phyloP scores from a whole-genome alignment of 2,113 vertebrate genomes.

The crab-eating macaque (Macaca fascicularis) region DNA sequence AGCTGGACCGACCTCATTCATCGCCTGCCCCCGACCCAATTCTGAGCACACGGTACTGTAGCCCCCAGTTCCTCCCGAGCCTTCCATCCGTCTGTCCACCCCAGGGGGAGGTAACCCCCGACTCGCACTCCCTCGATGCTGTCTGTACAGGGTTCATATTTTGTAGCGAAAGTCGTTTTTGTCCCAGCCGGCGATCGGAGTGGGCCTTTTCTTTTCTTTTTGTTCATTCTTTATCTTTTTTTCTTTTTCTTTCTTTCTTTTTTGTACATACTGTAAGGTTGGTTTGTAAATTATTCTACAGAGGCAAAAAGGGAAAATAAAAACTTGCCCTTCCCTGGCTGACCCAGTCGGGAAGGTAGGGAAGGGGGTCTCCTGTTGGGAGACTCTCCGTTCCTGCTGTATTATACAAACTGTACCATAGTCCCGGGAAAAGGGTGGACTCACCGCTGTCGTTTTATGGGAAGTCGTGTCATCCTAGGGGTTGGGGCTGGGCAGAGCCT shows the following conservation, averaged over 20 bases:
- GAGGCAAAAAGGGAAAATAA: constrained; percentile 67
- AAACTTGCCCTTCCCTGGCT: neutral
- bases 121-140: constrained; percentile 86
- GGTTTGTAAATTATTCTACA: constrained; percentile 89
- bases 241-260: constrained; percentile 49
- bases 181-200: neutral
- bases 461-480: neutral
- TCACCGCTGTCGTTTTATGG: neutral
- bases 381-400: constrained; percentile 32
- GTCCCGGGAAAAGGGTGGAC: neutral
- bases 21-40: constrained; percentile 81
- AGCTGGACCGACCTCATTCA: neutral
- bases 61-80: constrained; percentile 56
- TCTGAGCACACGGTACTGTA: constrained; percentile 94
- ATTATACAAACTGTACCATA: constrained; percentile 61
- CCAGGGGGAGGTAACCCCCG: neutral
- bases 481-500: neutral
- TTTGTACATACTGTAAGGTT: constrained; percentile 93
- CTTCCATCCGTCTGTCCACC: constrained; percentile 31
- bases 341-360: neutral
- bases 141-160: constrained; percentile 94
- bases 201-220: constrained; percentile 25
- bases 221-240: constrained; percentile 55
- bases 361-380: neutral
- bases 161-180: constrained; percentile 82